These are phyloP conservation scores for Spheniscus mendiculus DNA, from an alignment of 2,113 vertebrate species.

Conservation along the genomic window DNA sequence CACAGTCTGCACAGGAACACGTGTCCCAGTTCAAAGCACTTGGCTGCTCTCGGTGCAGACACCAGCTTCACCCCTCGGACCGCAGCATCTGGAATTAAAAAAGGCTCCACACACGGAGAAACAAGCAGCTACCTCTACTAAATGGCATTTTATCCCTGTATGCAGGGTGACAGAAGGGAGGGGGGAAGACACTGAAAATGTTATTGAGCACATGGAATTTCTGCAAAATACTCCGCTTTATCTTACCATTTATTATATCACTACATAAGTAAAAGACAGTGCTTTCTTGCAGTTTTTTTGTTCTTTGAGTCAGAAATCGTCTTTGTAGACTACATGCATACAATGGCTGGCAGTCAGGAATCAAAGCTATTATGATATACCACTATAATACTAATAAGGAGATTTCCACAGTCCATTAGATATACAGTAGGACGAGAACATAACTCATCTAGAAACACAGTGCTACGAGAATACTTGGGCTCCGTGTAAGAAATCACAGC, in stretches of 20 bases:
- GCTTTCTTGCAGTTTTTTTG: neutral
- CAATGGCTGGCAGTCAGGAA: neutral
- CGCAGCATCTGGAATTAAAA: neutral
- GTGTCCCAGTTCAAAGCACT: neutral
- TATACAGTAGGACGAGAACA: accelerated
- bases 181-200: no score
- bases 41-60: neutral
- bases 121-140: neutral
- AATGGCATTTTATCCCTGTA: no score
- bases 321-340: neutral
- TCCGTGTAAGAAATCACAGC: neutral
- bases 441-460: neutral
- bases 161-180: no score
- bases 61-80: neutral
- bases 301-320: neutral
- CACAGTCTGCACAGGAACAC: neutral
- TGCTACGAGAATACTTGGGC: accelerated
- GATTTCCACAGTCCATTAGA: neutral
- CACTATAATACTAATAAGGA: neutral
- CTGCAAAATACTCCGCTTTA: neutral
- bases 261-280: neutral
- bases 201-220: neutral
- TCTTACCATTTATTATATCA: neutral
- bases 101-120: neutral
- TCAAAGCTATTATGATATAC: neutral